Evolutionary conservation across 2,888 invertebrate species (phyloP).

Genomic region (Leptinotarsa haldemani): DNA sequence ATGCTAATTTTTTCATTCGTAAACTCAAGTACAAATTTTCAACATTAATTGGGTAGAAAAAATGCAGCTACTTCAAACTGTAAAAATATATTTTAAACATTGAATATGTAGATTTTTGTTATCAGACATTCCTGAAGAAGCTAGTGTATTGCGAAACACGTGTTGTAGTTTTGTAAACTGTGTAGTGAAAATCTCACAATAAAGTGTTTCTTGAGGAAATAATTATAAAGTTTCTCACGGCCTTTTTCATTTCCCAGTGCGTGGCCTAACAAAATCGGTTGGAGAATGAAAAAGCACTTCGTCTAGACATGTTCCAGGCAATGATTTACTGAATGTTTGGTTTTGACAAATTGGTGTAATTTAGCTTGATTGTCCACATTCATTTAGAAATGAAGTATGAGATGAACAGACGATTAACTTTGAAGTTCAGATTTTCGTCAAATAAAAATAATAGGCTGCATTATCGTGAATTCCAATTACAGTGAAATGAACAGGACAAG

Average conservation of each 20-base stretch:
- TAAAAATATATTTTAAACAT: too few species aligned
- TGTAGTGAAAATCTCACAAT: too few species aligned
- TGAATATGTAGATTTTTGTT: too few species aligned
- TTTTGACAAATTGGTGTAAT: constrained; percentile 15
- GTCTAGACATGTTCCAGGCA: constrained; percentile 17
- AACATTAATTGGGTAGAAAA: too few species aligned
- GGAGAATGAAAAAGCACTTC: background rate
- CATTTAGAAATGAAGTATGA: constrained; percentile 2
- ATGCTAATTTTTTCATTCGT: too few species aligned
- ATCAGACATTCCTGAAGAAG: too few species aligned
- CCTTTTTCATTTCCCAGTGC: background rate
- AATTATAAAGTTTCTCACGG: too few species aligned
- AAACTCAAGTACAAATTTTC: too few species aligned
- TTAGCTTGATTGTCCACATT: constrained; percentile 8
- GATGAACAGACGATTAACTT: background rate
- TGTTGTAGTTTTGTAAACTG: too few species aligned
- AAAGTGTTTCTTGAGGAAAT: too few species aligned
- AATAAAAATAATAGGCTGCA: background rate
- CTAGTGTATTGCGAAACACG: too few species aligned
- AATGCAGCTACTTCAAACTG: too few species aligned
- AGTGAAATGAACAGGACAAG: background rate
- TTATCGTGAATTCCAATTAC: background rate
- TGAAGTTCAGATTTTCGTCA: constrained; percentile 4
- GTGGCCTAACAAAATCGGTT: background rate
- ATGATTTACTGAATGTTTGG: constrained; percentile 12